Conservation (phyloP, 2,888 invertebrate genomes). For the Metalampra italica region DNA sequence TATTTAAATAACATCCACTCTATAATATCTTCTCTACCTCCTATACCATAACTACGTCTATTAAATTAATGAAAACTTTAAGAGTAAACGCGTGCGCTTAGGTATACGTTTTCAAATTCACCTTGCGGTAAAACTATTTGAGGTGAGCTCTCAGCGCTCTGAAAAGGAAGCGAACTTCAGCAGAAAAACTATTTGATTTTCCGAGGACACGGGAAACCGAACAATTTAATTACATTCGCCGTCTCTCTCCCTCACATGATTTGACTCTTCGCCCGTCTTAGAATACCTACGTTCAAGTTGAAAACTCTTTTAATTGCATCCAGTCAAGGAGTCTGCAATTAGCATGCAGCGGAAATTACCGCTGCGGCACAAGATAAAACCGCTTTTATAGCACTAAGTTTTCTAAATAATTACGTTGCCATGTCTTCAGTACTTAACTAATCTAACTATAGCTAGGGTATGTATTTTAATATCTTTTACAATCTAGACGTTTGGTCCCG, state of each 20-base stretch:
- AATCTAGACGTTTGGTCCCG: too few species aligned
- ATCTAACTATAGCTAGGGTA: too few species aligned
- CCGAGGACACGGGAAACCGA: slow-evolving; percentile 41
- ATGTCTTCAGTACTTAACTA: too few species aligned
- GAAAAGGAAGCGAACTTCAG: slow-evolving; percentile 40
- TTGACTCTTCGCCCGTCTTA: slow-evolving; percentile 18
- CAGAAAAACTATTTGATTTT: slow-evolving; percentile 55
- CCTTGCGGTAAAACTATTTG: slow-evolving; percentile 3
- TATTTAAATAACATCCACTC: not conserved
- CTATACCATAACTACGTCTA: not conserved
- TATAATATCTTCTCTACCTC: too few species aligned
- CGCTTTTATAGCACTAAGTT: too few species aligned
- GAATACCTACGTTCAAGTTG: slow-evolving; percentile 40
- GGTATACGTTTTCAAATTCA: not conserved
- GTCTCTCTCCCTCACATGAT: slow-evolving; percentile 46
- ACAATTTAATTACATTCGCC: slow-evolving; percentile 66
- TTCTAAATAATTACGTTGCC: not conserved
- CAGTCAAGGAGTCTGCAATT: slow-evolving; percentile 50
- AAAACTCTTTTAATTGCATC: slow-evolving; percentile 60
- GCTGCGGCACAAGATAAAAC: slow-evolving; percentile 34
- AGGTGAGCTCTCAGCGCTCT: slow-evolving; percentile 27
- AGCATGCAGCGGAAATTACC: slow-evolving; percentile 47
- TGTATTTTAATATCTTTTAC: too few species aligned
- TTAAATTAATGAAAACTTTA: not conserved
- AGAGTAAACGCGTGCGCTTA: not conserved